phyloP scores from a whole-genome alignment of 2,113 vertebrate genomes.

The Atractosteus spatula region DNA sequence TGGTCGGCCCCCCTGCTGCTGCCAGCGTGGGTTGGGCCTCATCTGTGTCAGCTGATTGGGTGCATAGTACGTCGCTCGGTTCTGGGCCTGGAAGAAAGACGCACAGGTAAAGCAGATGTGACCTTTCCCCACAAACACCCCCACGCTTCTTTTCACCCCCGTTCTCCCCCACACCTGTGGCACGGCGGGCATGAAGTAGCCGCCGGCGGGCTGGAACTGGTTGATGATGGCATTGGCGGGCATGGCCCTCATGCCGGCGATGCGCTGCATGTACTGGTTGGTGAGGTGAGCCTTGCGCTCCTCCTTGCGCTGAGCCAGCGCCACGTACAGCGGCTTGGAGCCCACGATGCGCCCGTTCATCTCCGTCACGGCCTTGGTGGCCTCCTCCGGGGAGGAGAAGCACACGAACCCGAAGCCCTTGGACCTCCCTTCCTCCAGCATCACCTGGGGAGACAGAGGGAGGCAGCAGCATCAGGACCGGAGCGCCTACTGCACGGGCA shows the following conservation, averaged over 20 bases:
- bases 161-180: slow-evolving; percentile 77
- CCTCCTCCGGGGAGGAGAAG: slow-evolving; percentile 97
- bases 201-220: slow-evolving; percentile 94
- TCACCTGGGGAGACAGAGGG: slow-evolving; percentile 72
- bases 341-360: slow-evolving; percentile 98
- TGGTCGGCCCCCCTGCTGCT: slow-evolving; percentile 89
- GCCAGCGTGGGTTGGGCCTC: slow-evolving; percentile 93
- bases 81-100: slow-evolving; percentile 78
- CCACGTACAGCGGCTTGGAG: slow-evolving; percentile 94
- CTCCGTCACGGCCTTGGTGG: slow-evolving; percentile 96
- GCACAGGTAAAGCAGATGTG: rapidly evolving
- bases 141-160: not conserved
- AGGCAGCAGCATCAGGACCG: not conserved
- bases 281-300: slow-evolving; percentile 96
- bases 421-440: slow-evolving; percentile 95
- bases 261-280: slow-evolving; percentile 98
- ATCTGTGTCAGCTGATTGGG: slow-evolving; percentile 95
- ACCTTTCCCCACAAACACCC: not conserved
- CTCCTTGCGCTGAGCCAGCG: slow-evolving; percentile 93
- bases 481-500: too few relatives aligned
- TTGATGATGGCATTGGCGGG: slow-evolving; percentile 96
- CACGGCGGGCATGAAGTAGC: slow-evolving; percentile 96
- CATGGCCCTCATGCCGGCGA: slow-evolving; percentile 94
- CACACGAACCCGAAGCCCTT: slow-evolving; percentile 98
- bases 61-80: slow-evolving; percentile 92